Conservation (phyloP, 2,113 vertebrate species). For the Melierax canorus region DNA sequence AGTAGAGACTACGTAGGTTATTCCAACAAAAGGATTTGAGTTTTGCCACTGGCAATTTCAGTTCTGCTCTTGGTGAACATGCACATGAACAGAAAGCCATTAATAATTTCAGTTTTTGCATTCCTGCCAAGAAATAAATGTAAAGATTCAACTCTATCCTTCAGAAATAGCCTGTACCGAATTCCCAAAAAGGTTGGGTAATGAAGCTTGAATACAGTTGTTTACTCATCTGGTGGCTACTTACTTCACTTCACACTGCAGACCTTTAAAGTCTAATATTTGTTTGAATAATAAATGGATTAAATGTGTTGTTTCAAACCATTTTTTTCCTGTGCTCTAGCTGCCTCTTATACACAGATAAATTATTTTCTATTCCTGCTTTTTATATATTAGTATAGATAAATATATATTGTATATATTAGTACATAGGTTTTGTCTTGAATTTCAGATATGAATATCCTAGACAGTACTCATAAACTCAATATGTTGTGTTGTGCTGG, state of each 20-base stretch:
- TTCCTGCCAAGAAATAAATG: not conserved
- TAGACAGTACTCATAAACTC: not conserved
- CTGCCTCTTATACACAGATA: not conserved
- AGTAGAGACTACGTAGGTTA: not conserved
- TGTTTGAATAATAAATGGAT: not conserved
- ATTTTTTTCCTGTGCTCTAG: not conserved
- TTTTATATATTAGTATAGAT: not conserved
- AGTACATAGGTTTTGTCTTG: not conserved
- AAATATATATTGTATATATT: not conserved
- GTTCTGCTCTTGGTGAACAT: not conserved
- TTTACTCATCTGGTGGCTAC: not conserved
- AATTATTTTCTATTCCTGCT: not conserved
- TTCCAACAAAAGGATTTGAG: not conserved
- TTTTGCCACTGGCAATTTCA: not conserved
- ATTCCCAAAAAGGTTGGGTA: not conserved
- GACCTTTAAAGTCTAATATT: not conserved
- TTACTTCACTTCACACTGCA: not conserved
- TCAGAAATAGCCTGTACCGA: accelerated
- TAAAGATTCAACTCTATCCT: not conserved
- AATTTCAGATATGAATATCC: not conserved
- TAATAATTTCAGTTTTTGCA: not conserved
- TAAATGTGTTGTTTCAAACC: not conserved
- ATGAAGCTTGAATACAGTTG: not conserved
- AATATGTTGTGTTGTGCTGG: too few species aligned
- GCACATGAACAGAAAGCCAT: not conserved